A percentile compares a stretch with the other conserved stretches of the same genome.
These are phyloP conservation scores for Liparis tanakae DNA, from an alignment of 2,797 vertebrate genomes.

Conservation along the genomic window DNA sequence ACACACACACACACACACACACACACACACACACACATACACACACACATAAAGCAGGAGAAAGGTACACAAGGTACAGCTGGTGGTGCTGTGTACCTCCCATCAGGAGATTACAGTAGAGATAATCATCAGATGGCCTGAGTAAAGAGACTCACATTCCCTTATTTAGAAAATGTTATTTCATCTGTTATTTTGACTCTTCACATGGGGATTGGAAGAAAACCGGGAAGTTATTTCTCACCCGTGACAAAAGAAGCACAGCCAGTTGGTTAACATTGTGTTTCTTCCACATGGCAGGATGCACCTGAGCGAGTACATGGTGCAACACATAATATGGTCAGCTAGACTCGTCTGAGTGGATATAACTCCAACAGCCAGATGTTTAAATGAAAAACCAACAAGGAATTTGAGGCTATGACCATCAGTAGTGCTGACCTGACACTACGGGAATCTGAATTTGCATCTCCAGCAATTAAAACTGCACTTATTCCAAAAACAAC, in stretches of 20 bases:
- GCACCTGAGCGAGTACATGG: constrained; percentile 27
- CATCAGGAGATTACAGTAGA: background rate
- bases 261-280: constrained; percentile 46
- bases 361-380: constrained; percentile 62
- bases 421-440: constrained; percentile 64
- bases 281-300: constrained; percentile 51
- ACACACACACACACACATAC: background rate
- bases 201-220: constrained; percentile 2
- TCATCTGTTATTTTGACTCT: constrained; percentile 32
- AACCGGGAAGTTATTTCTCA: constrained; percentile 35
- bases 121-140: constrained; percentile 31
- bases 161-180: constrained; percentile 20
- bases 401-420: constrained; percentile 46
- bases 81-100: constrained; percentile 21
- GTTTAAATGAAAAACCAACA: constrained; percentile 49
- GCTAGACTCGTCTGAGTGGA: constrained; percentile 16
- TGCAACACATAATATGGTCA: constrained; percentile 54
- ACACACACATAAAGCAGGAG: background rate
- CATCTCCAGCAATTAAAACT: constrained; percentile 68
- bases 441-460: constrained; percentile 39
- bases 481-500: constrained; percentile 54
- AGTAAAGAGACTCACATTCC: constrained; percentile 30
- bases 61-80: constrained; percentile 36
- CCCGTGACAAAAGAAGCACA: constrained; percentile 30
- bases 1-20: no score